A percentile compares a stretch with the other conserved stretches of the same genome.
Evolutionary conservation across 2,797 vertebrate genomes (phyloP).

Genomic region (Heteromormyrus szaboi): DNA sequence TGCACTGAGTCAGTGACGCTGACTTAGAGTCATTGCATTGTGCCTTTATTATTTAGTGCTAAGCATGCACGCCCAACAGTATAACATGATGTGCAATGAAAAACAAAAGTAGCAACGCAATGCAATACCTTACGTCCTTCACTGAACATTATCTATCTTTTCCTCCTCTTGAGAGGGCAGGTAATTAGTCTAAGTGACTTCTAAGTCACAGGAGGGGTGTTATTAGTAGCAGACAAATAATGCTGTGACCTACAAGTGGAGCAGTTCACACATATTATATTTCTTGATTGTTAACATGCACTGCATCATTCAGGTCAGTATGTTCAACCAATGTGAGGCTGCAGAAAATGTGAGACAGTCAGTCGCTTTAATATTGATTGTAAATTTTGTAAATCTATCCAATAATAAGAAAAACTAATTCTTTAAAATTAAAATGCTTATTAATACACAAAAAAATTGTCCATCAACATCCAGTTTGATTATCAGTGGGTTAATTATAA

Average conservation of each 20-base stretch:
- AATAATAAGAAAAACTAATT: not conserved
- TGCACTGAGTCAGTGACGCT: not conserved
- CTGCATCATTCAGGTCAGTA: not conserved
- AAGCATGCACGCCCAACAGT: not conserved
- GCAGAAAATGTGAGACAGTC: not conserved
- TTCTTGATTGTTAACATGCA: conserved; percentile 4
- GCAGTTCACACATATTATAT: conserved; percentile 22
- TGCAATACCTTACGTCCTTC: conserved; percentile 14
- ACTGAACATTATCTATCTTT: conserved; percentile 13
- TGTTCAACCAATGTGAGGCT: not conserved
- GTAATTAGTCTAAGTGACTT: conserved; percentile 30
- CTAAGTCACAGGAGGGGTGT: conserved; percentile 6
- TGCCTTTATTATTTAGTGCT: not conserved
- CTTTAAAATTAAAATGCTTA: not conserved
- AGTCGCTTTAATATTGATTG: not conserved
- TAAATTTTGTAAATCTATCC: not conserved
- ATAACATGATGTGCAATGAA: not conserved
- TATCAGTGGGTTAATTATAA: not conserved
- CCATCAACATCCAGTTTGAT: not conserved
- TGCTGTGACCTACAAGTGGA: conserved; percentile 22
- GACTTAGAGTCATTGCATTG: not conserved
- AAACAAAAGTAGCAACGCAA: not conserved
- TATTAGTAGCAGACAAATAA: conserved; percentile 32
- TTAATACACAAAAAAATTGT: not conserved
- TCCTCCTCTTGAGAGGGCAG: conserved; percentile 24